Evolutionary conservation across 2,797 vertebrate genomes (phyloP), one percentile per base, ranked within the genome.

Genomic region (Amniataba percoides): DNA sequence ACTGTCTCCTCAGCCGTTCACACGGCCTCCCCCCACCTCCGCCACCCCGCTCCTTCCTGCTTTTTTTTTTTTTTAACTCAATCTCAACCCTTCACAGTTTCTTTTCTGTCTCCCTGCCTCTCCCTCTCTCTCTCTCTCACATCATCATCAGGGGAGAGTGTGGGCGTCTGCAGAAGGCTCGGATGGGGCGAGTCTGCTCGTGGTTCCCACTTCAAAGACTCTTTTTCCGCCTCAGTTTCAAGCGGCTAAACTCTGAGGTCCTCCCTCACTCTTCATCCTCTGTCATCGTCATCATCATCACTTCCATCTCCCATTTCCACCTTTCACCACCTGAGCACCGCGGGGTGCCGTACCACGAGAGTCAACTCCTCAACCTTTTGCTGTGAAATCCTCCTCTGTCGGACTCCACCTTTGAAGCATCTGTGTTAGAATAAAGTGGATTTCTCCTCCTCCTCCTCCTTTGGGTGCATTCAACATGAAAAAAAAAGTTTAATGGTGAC

Each of bases 161-260:
- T 51, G 58, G 78, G 82, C 14, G 63, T 73, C 64, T 56, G 15
- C 72, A 69, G 18, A 31, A 71, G 76, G 42, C 65, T 56, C 36
- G 55, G 53, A 56, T 46, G 39, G 59, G 42, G 34, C 48, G 7
- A 52, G 43, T 59, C 25, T 51, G 56, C 65, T 60, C 8, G 4
- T 7, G 49, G 49, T 42, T 59, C 48, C 57, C 12, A 60, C 71
- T 81, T 87, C 78, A 88, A 87, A 82, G 63, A 62, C 61, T 78
- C 55, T 49, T 49, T 46, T 7, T 52, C 12, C 39, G 39, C 15
- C 42, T 49, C 15, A 1, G 52, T 64, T 68, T 45, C 36, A 71
- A 52, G 53, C 21, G 27, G 68, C 53, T 72, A 40, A 81, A 81
- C 75, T 84, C 78, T 21, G 51, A 76, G 75, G 71, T 56, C 65